Conservation (phyloP, 2,888 invertebrate genomes). For the Luperina testacea region DNA sequence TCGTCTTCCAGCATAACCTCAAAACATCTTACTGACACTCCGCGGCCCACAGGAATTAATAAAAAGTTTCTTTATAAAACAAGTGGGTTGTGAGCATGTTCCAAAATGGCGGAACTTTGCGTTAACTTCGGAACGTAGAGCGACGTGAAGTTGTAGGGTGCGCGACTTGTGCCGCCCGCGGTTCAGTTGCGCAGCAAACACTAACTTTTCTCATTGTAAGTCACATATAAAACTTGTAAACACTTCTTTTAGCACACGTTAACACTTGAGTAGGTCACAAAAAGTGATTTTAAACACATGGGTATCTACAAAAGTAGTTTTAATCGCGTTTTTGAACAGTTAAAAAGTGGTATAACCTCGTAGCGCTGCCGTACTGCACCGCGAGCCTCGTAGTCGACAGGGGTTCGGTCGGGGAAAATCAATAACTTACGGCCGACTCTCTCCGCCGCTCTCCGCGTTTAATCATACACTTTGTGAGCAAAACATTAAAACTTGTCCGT, state of each 20-base stretch:
- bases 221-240: slow-evolving; percentile 81
- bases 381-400: slow-evolving; percentile 87
- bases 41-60: slow-evolving; percentile 91
- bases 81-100: slow-evolving; percentile 91
- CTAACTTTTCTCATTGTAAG: slow-evolving; percentile 87
- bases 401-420: slow-evolving; percentile 90
- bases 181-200: slow-evolving; percentile 82
- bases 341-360: slow-evolving; percentile 77
- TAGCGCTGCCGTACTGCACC: slow-evolving; percentile 78
- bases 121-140: slow-evolving; percentile 90
- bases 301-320: slow-evolving; percentile 76
- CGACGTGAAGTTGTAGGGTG: slow-evolving; percentile 90
- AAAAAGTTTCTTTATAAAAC: slow-evolving; percentile 91
- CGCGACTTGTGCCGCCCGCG: slow-evolving; percentile 82
- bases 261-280: slow-evolving; percentile 71
- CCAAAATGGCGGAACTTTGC: slow-evolving; percentile 91
- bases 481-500: slow-evolving; percentile 91
- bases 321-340: slow-evolving; percentile 72
- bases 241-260: slow-evolving; percentile 70
- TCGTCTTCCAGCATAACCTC: slow-evolving; percentile 88
- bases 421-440: slow-evolving; percentile 91
- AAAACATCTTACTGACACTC: slow-evolving; percentile 90
- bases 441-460: slow-evolving; percentile 90
- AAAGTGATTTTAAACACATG: slow-evolving; percentile 73
- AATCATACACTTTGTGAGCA: slow-evolving; percentile 91